phyloP scores from a whole-genome alignment of 2,888 invertebrate genomes.

The Abrostola triplasia region DNA sequence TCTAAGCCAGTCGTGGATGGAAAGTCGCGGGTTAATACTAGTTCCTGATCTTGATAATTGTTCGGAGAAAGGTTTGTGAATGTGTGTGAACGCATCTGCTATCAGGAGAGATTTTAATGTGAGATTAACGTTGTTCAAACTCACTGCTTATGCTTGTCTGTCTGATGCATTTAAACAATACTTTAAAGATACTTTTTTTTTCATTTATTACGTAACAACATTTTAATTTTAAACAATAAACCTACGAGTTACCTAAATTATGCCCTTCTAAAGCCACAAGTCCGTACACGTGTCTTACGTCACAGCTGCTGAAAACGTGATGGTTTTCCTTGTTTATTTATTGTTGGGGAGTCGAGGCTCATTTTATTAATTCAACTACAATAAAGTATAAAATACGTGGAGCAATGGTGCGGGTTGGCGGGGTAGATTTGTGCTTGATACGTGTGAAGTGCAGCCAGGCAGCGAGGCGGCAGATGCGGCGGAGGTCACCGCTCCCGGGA shows the following conservation, averaged over 20 bases:
- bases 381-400: slow-evolving; percentile 26
- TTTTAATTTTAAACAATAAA: not conserved
- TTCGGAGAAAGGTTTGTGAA: too few relatives aligned
- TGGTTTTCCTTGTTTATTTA: slow-evolving; percentile 53
- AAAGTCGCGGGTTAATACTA: too few relatives aligned
- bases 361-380: slow-evolving; percentile 23
- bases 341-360: slow-evolving; percentile 10
- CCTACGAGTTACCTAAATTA: not conserved
- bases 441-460: slow-evolving; percentile 73
- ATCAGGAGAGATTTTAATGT: too few relatives aligned
- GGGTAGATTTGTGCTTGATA: slow-evolving; percentile 70
- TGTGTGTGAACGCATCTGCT: too few relatives aligned
- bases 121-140: too few relatives aligned
- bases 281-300: slow-evolving; percentile 40
- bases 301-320: slow-evolving; percentile 52
- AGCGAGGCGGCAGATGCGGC: slow-evolving; percentile 76
- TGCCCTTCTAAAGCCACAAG: not conserved
- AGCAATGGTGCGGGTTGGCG: slow-evolving; percentile 55
- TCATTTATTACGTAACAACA: too few relatives aligned
- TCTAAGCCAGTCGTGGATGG: too few relatives aligned
- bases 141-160: too few relatives aligned
- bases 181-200: too few relatives aligned
- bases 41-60: too few relatives aligned
- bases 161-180: too few relatives aligned
- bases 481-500: slow-evolving; percentile 80